These are phyloP conservation scores for Alethe diademata DNA, from an alignment of 2,113 vertebrate species.

Conservation along the genomic window DNA sequence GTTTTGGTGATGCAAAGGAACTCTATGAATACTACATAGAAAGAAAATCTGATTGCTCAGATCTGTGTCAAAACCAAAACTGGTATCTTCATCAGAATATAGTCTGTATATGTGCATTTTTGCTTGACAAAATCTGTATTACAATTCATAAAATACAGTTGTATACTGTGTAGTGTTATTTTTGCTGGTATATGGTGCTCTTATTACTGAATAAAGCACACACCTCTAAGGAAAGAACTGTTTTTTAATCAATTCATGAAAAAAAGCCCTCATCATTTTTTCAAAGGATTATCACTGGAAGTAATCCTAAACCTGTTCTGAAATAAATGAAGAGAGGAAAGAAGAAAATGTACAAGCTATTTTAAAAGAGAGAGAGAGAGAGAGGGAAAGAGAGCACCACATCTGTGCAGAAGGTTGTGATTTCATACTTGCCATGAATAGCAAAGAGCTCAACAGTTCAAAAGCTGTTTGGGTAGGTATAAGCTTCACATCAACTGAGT, in stretches of 20 bases:
- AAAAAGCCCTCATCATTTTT: neutral
- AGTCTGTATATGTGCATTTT: neutral
- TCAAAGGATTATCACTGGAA: neutral
- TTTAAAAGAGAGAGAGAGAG: neutral
- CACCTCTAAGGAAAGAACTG: neutral
- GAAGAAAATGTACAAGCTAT: fast-evolving
- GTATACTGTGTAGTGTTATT: neutral
- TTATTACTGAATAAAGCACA: neutral
- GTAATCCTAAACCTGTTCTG: neutral
- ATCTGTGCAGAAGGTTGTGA: neutral
- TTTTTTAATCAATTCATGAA: neutral
- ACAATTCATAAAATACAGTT: neutral
- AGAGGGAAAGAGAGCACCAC: neutral
- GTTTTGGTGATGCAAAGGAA: neutral
- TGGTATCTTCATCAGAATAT: neutral
- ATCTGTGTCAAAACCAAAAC: neutral
- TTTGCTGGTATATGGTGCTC: neutral
- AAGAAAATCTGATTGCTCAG: neutral
- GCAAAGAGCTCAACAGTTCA: neutral
- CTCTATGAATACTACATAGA: neutral
- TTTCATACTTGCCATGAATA: neutral
- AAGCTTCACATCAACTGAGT: neutral
- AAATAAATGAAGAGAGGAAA: neutral
- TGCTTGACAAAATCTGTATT: neutral
- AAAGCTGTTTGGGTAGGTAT: neutral